Percentiles rank a stretch among this genome's conserved stretches.
Evolutionary conservation across 2,888 invertebrate genomes (phyloP).

Genomic region (Lepeophtheirus nordmannii): DNA sequence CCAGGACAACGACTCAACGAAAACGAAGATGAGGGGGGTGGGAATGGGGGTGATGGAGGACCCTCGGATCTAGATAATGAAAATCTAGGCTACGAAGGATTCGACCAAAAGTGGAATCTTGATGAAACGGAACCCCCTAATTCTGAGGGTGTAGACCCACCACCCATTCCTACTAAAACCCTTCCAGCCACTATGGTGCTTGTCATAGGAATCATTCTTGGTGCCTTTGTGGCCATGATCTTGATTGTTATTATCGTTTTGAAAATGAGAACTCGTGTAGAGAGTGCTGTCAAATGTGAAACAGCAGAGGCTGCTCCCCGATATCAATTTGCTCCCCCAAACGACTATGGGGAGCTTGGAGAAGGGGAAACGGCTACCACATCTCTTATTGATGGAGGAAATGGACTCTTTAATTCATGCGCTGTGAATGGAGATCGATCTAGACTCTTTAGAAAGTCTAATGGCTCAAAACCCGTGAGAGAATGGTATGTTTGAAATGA

Average conservation of each 20-base stretch:
- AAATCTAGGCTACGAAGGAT: neutral
- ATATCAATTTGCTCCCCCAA: conserved; percentile 23
- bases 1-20: neutral
- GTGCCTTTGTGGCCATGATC: conserved; percentile 22
- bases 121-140: neutral
- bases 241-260: conserved; percentile 20
- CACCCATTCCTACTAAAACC: neutral
- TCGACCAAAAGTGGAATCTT: conserved; percentile 19
- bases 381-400: conserved; percentile 19
- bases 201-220: conserved; percentile 21
- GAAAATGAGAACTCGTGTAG: conserved; percentile 16
- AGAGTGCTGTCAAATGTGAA: conserved; percentile 19
- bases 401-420: neutral
- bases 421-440: conserved; percentile 19
- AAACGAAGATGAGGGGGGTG: neutral
- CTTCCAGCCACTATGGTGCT: conserved; percentile 22
- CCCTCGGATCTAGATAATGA: neutral
- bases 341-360: conserved; percentile 24
- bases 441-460: conserved; percentile 20
- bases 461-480: conserved; percentile 23
- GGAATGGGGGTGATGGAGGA: neutral
- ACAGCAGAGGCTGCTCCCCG: conserved; percentile 16
- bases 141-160: neutral
- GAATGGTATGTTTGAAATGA: conserved; percentile 21
- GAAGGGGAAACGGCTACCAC: conserved; percentile 22